Evolutionary conservation across 2,888 invertebrate species (phyloP), one percentile per base, ranked within the genome.

Genomic region (Netelia virgata): DNA sequence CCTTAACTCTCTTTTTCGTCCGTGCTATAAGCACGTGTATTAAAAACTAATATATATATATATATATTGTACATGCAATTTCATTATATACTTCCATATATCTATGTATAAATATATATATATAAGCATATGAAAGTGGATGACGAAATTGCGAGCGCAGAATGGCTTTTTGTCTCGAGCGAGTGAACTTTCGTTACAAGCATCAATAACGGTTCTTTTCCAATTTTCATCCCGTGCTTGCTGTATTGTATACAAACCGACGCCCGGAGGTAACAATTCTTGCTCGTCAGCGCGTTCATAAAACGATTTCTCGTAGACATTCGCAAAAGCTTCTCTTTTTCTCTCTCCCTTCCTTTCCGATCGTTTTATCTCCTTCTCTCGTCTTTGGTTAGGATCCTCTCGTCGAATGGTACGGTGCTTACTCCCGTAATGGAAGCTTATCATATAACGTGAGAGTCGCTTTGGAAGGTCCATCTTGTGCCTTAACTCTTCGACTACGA

Each of bases 221-320:
- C 90, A 89, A 91, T 90, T 90, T 79, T 89, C 85, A 82, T 89
- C 74, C 83, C 81, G 86, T 90, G 23, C 55, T 63, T 11, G 61
- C 59, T 47, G 63, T 68, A 75, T 55, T 53, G n/a, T n/a, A 78
- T 36, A 50, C 57, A 47, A 36, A 36, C 36, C 57, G 63, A 57
- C 28, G 75, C 79, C 79, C 77, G 69, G 75, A 78, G 85, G 86
- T 88, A 90, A 91, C 89, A 91, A 90, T 92, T 90, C 88, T 86
- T 75, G 86, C 82, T 88, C 90, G 87, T 88, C 88, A 88, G 87
- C 85, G 87, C 89, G 89, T 92, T 91, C 90, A 90, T 92, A 91
- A 93, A 92, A 88, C 88, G 89, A 91, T 92, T 93, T 91, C 86
- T 85, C 82, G 87, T 85, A 86, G 87, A 88, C 86, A 87, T 87